phyloP scores from a whole-genome alignment of 2,888 invertebrate genomes.

The Rapana venosa region DNA sequence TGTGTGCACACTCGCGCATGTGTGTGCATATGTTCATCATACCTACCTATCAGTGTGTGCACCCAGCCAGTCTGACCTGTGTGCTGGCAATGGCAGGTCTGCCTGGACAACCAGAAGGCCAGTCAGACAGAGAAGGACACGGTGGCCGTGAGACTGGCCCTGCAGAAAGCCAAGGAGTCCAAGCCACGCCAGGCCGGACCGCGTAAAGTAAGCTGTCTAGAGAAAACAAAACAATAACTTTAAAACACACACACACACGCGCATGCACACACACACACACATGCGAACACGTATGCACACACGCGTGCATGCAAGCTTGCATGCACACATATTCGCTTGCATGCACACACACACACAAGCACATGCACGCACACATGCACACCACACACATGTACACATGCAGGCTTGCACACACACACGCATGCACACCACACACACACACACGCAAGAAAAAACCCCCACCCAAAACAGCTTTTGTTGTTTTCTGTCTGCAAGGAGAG shows the following conservation, averaged over 20 bases:
- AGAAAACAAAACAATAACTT: background rate
- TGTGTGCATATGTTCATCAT: background rate
- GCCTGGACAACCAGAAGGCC: slow-evolving; percentile 91
- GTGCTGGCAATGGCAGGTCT: slow-evolving; percentile 79
- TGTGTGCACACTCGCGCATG: background rate
- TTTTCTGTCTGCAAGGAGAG: too few relatives aligned
- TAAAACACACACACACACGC: background rate
- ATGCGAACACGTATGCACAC: background rate
- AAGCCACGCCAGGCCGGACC: slow-evolving; percentile 52
- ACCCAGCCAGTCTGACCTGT: too few relatives aligned
- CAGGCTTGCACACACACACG: too few relatives aligned
- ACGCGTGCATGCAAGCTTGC: background rate
- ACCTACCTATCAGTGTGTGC: background rate
- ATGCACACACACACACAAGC: background rate
- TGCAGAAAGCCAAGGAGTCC: slow-evolving; percentile 81
- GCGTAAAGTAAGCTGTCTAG: slow-evolving; percentile 50
- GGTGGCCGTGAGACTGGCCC: slow-evolving; percentile 93
- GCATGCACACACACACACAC: background rate
- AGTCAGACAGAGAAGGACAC: slow-evolving; percentile 94
- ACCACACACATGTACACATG: too few relatives aligned
- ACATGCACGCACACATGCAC: background rate
- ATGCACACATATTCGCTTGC: background rate
- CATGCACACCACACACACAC: too few relatives aligned
- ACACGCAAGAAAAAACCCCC: too few relatives aligned
- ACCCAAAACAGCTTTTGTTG: too few relatives aligned